Evolutionary conservation across 30 jellyfish, hydroid and myxozoan species (phyloP), one percentile per base, ranked within the genome.

Genomic region (Turritopsis rubra): DNA sequence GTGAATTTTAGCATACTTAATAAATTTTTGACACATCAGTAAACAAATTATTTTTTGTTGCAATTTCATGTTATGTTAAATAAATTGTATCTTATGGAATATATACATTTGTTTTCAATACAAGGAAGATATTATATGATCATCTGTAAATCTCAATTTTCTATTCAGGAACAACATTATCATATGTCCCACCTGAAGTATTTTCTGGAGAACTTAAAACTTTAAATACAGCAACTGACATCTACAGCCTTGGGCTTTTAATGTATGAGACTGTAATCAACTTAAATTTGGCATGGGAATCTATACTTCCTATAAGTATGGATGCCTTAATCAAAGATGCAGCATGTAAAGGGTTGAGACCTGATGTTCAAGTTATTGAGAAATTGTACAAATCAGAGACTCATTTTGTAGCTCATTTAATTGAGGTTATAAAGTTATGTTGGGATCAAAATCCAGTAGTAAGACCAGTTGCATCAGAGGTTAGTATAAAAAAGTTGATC

Each of bases 121-220:
- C 60, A 41, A 13, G n/a, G n/a, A n/a, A 41, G 9, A 5, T 41
- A 41, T 41, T n/a, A n/a, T n/a, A n/a, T n/a, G n/a, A 41, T 41
- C 60, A 41, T 41, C 60, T 41, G 60, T 41, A 3, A 41, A 41
- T 41, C 60, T 41, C 13, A 41, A 41, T 13, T 41, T 41, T 41
- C 60, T 41, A 41, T 66, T 66, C 29, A 66, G 76, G 76, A 26
- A 66, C 76, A 53, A 80, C 86, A 21, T 54, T 80, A 60, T 80
- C 86, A 25, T 80, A 80, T 60, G 52, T 54, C 26, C 53, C 86
- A 25, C 86, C 86, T 52, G 86, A 80, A 52, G 28, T 80, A 22
- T 18, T 76, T 76, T 22, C 26, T 23, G 41, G 53, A 21, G 81
- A 80, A 80, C 41, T 24, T 52, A 53, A 52, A 53, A 24, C 86